A percentile compares a stretch with the other conserved stretches of the same genome.
Evolutionary conservation across 2,113 vertebrate species (phyloP).

Genomic region (Barbus barbus): DNA sequence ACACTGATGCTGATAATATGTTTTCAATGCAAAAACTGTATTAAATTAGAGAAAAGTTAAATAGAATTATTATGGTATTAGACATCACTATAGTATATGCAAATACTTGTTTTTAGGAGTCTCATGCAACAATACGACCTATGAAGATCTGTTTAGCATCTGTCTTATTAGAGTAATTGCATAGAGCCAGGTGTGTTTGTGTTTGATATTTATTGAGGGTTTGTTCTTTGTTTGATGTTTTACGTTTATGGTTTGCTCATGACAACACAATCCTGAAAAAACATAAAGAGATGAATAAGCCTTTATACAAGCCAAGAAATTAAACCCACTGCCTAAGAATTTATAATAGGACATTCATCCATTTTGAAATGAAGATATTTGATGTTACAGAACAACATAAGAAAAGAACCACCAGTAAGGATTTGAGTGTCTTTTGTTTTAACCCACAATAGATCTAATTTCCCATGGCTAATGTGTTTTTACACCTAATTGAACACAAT

Average conservation of each 20-base stretch:
- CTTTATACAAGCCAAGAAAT: too few species aligned
- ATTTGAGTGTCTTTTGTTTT: slow-evolving; percentile 2
- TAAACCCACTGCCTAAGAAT: neutral
- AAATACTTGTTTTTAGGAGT: neutral
- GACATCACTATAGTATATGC: too few species aligned
- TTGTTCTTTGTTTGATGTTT: slow-evolving; percentile 13
- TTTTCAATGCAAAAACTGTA: too few species aligned
- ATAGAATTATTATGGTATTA: too few species aligned
- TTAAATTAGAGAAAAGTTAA: too few species aligned
- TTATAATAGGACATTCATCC: neutral
- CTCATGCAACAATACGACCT: too few species aligned
- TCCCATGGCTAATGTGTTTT: slow-evolving; percentile 42
- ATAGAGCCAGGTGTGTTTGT: slow-evolving; percentile 32
- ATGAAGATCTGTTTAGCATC: neutral
- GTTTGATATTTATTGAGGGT: slow-evolving; percentile 18
- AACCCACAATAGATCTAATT: slow-evolving; percentile 5
- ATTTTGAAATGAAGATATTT: neutral
- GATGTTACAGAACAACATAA: neutral
- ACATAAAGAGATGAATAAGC: neutral
- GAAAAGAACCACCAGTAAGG: neutral
- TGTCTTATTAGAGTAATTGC: slow-evolving; percentile 1
- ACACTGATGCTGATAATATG: too few species aligned
- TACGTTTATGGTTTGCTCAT: neutral
- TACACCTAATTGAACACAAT: slow-evolving; percentile 53
- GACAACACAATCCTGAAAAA: too few species aligned